phyloP scores from a whole-genome alignment of 1,140 invertebrate species.

The Charaxes varanes region DNA sequence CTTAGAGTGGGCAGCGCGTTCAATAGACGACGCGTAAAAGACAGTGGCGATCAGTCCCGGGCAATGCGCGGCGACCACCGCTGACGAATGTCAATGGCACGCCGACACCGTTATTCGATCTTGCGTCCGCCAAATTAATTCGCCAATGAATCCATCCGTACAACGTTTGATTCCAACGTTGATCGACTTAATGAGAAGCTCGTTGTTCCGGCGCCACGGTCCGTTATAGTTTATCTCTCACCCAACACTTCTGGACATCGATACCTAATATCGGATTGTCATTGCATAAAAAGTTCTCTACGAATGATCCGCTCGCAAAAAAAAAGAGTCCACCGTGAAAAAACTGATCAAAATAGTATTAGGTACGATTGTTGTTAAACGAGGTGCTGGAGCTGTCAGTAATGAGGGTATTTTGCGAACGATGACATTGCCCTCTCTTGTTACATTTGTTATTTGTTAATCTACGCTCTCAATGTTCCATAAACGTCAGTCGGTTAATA shows the following conservation, averaged over 20 bases:
- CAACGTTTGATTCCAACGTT: constrained; percentile 51
- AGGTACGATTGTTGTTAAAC: constrained; percentile 27
- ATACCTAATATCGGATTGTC: constrained; percentile 32
- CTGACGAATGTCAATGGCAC: constrained; percentile 71
- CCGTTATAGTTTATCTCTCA: constrained; percentile 54
- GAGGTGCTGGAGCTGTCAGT: constrained; percentile 29
- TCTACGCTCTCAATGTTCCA: no score
- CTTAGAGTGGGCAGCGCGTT: constrained; percentile 7
- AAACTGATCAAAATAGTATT: constrained; percentile 31
- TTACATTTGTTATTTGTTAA: constrained; percentile 48
- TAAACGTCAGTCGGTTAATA: no score
- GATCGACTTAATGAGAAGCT: constrained; percentile 47
- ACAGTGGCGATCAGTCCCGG: constrained; percentile 21
- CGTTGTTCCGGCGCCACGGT: constrained; percentile 42
- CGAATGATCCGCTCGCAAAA: constrained; percentile 28
- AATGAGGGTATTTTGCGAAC: constrained; percentile 41
- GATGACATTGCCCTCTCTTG: constrained; percentile 27
- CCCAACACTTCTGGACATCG: constrained; percentile 26
- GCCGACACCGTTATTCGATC: constrained; percentile 66
- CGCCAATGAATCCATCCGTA: constrained; percentile 58
- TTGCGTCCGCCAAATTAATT: constrained; percentile 68
- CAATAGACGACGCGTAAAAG: constrained; percentile 23
- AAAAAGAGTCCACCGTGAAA: constrained; percentile 25
- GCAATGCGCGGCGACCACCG: constrained; percentile 33
- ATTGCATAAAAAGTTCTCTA: constrained; percentile 35